phyloP scores from a whole-genome alignment of 2,797 vertebrate genomes.

The Bradypus variegatus region DNA sequence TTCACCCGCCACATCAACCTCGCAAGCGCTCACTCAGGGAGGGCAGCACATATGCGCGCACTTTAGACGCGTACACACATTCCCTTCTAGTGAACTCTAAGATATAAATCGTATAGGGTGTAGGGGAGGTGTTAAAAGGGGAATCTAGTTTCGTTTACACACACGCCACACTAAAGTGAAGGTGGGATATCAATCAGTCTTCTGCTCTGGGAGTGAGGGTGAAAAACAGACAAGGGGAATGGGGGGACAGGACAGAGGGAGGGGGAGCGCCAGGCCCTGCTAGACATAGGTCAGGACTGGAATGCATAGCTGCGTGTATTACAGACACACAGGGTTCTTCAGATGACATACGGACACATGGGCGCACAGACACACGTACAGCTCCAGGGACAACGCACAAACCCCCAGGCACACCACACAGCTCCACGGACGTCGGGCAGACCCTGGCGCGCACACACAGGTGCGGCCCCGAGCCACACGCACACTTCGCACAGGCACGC shows the following conservation, averaged over 20 bases:
- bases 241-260: not conserved
- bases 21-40: not conserved
- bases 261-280: not conserved
- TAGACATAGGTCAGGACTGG: not conserved
- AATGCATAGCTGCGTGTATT: not conserved
- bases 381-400: not conserved
- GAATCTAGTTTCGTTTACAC: slow-evolving; percentile 22
- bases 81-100: slow-evolving; percentile 7
- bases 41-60: not conserved
- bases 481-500: slow-evolving; percentile 31
- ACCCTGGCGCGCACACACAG: slow-evolving; percentile 1
- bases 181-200: not conserved
- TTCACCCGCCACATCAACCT: not conserved
- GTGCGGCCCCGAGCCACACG: slow-evolving; percentile 46
- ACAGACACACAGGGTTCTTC: not conserved
- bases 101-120: not conserved
- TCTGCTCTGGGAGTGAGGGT: not conserved
- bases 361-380: not conserved
- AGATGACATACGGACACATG: not conserved
- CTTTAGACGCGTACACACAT: not conserved
- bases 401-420: not conserved
- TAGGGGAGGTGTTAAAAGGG: not conserved
- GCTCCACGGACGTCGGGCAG: not conserved
- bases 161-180: not conserved
- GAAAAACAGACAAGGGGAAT: not conserved